These are phyloP conservation scores for Griposia aprilina DNA, from an alignment of 2,888 invertebrate genomes.

Conservation along the genomic window DNA sequence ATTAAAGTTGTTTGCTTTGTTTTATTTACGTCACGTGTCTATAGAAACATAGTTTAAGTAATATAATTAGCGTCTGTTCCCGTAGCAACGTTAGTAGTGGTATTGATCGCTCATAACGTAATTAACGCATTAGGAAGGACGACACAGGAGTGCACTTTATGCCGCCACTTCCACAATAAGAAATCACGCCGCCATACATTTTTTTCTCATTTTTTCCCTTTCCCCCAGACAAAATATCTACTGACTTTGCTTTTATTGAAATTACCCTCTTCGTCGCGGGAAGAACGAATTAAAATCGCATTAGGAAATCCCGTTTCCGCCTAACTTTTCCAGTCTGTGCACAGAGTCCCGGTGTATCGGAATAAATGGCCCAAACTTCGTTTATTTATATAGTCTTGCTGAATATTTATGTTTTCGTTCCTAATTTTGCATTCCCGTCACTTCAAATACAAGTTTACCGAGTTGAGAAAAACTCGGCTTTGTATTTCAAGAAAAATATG, in stretches of 20 bases:
- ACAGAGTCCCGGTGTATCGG: constrained; percentile 88
- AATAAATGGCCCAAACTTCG: constrained; percentile 89
- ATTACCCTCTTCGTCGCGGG: constrained; percentile 87
- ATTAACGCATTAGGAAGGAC: constrained; percentile 57
- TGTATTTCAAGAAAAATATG: constrained; percentile 69
- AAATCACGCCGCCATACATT: constrained; percentile 61
- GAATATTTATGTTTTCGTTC: constrained; percentile 88
- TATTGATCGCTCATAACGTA: constrained; percentile 58
- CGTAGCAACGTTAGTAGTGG: background rate
- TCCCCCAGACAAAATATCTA: constrained; percentile 78
- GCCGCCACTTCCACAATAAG: constrained; percentile 53
- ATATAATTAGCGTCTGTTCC: constrained; percentile 17
- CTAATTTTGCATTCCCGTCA: constrained; percentile 86
- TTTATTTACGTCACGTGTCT: constrained; percentile 9
- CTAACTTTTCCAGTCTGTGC: constrained; percentile 89
- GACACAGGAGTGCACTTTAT: constrained; percentile 69
- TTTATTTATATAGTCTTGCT: constrained; percentile 89
- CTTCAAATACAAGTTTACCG: constrained; percentile 78
- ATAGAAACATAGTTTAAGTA: background rate
- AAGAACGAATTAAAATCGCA: constrained; percentile 90
- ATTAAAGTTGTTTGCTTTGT: constrained; percentile 24
- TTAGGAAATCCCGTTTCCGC: constrained; percentile 89
- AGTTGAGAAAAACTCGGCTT: constrained; percentile 71
- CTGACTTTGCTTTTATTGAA: constrained; percentile 87
- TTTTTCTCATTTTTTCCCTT: constrained; percentile 72